phyloP scores from a whole-genome alignment of 2,888 invertebrate species.

The Antitype chi region DNA sequence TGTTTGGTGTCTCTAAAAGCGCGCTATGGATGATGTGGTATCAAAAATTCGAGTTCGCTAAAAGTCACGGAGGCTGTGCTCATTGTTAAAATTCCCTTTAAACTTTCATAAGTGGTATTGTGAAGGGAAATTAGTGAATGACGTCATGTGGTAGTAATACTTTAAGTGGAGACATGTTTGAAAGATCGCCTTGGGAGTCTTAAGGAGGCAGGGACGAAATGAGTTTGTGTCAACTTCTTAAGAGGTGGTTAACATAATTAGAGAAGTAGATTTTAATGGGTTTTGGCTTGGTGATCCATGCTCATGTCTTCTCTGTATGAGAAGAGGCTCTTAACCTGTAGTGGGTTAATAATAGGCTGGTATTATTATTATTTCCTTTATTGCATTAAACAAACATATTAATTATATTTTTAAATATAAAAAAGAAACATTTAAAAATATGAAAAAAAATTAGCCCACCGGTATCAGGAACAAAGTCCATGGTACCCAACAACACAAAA shows the following conservation, averaged over 20 bases:
- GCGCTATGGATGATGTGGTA: slow-evolving; percentile 20
- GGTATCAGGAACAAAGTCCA: too few species aligned
- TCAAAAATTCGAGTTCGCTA: background rate
- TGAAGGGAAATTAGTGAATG: slow-evolving; percentile 47
- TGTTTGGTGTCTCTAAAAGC: too few species aligned
- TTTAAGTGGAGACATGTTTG: slow-evolving; percentile 14
- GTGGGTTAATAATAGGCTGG: background rate
- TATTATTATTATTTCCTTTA: background rate
- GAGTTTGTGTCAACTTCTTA: slow-evolving; percentile 11
- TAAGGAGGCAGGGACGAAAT: background rate
- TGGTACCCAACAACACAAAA: too few species aligned
- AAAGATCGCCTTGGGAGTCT: slow-evolving; percentile 24
- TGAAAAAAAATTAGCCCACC: too few species aligned
- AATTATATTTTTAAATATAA: too few species aligned
- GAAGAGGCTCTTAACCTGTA: background rate
- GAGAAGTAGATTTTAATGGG: background rate
- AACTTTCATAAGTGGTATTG: slow-evolving; percentile 59
- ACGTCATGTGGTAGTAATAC: slow-evolving; percentile 48
- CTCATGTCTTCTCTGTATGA: background rate
- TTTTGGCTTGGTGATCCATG: background rate
- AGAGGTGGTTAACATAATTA: slow-evolving; percentile 4
- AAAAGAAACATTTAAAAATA: too few species aligned
- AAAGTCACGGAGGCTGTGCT: slow-evolving; percentile 21
- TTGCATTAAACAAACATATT: too few species aligned
- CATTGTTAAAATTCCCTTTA: slow-evolving; percentile 56